Base-by-base conservation (phyloP, 2,797 vertebrate genomes). In the Cyprinella venusta region DNA sequence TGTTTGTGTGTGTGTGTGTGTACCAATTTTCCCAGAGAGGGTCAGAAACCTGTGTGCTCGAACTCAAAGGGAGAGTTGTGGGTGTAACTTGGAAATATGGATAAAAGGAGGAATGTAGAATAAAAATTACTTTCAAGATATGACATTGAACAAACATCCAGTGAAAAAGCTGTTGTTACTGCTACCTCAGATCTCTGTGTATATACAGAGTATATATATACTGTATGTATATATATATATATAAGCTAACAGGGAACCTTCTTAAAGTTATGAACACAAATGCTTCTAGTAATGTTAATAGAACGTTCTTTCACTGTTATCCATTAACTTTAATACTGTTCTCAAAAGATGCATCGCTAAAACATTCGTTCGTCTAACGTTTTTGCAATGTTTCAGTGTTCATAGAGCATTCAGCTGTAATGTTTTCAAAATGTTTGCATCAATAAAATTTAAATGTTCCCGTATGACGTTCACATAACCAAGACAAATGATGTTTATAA, bases 51-150 rank as follows among this genome's bases (percentile, higher is more conserved):
- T 61, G 26, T 80, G 78, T 80, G 42, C 54, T 50, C 18, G 61
- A 15, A 48, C 54, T 50, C 18, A 65, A 15, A 54, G 76, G 26
- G 68, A 59, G n/a, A 18, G 21, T 61, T 84, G 64, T 69, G 50
- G 69, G 84, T 61, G 69, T 77, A 80, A 74, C 64, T 79, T 85
- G 15, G 45, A 63, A 76, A 85, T 52, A 67, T 26, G 48, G 74
- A 86, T 85, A 63, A 86, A 86, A 75, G 54, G 38, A 75, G 45
- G 76, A 78, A 18, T 79, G 65, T 30, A 15, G 16, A 84, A 54
- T 77, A 15, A 24, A 38, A 21, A 65, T n/a, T 33, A 80, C 6
- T 59, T 65, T 86, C 18, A 83, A 72, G 56, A 72, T 76, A 26
- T 64, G 40, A 75, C 79, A 38, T 79, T 79, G 71, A 68, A 76